Base-by-base conservation (phyloP, 2,113 vertebrate genomes). In the Tragelaphus imberbis region DNA sequence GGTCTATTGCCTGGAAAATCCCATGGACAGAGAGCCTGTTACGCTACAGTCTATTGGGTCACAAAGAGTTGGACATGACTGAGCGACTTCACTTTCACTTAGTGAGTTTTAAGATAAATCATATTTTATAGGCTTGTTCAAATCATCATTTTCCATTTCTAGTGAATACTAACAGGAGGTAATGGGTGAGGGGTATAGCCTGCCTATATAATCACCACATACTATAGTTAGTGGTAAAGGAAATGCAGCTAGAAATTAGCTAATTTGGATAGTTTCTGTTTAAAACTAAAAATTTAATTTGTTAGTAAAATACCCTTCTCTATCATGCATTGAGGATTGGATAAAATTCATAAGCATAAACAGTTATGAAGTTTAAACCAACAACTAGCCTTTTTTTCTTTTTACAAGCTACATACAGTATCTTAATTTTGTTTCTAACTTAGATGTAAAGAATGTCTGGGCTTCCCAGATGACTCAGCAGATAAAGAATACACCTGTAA, bases 81-180 rank as follows among this genome's bases (percentile, higher is more conserved):
- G 47, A 49, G 47, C 10, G 2, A 49, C 47, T 49, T 11, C 47
- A 49, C 47, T 49, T 49, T 49, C 47, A 49, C 47, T 94, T 91
- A 25, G 44, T 23, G 2, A 1, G 0, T 82, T 91, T 97, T 94
- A 68, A 84, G 28, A 77, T 95, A 61, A 0, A 86, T 96, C 15
- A 40, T 44, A 93, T 97, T 97, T 96, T 87, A 93, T 56, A 94
- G 85, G 59, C 16, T 97, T 94, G 49, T 9, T 75, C 86, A 21
- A n/a, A 96, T n/a, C 90, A 16, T 98, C 86, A 96, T 97, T 79
- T 94, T 19, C 63, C 30, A 93, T 96, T 97, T 82, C 58, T 53
- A 90, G 8, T 44, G 58, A 95, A 27, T 47, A 87, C 25, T 28
- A 90, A 98, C 91, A 14, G 56, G 90, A 91, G 44, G 10, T 91